A percentile compares a stretch with the other conserved stretches of the same genome.
Evolutionary conservation across 2,797 vertebrate species (phyloP).

Genomic region (Acrossocheilus fasciatus): DNA sequence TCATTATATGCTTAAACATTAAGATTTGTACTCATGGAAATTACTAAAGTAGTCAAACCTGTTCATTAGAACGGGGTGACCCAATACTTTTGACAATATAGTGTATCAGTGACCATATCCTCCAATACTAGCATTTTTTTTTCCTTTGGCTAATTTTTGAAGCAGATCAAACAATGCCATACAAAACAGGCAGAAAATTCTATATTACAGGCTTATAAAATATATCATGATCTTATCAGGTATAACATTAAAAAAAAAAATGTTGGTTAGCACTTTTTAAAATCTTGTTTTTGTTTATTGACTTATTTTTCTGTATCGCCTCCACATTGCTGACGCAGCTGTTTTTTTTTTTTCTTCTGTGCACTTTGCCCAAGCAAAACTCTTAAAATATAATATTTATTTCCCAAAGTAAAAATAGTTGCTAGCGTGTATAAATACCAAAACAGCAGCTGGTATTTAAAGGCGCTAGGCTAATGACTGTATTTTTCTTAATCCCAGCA

Average conservation of each 20-base stretch:
- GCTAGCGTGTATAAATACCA: slow-evolving; percentile 1
- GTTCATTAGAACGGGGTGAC: no score
- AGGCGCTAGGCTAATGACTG: slow-evolving; percentile 35
- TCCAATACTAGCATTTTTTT: background rate
- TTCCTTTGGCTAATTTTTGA: background rate
- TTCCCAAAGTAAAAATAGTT: slow-evolving; percentile 1
- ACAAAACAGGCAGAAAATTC: background rate
- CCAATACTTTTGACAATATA: background rate
- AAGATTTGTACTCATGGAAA: no score
- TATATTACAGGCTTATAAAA: background rate
- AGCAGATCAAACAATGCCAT: background rate
- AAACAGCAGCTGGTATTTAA: slow-evolving; percentile 28
- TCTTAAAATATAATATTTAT: slow-evolving; percentile 9
- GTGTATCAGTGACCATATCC: background rate
- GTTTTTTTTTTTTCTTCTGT: background rate
- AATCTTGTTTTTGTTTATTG: background rate
- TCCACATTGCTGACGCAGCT: background rate
- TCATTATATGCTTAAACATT: no score
- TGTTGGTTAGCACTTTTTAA: background rate
- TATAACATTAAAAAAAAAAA: background rate
- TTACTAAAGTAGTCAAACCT: no score
- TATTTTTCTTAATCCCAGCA: slow-evolving; percentile 26
- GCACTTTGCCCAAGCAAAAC: background rate
- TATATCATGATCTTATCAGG: background rate
- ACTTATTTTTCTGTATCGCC: background rate